Percentiles rank a stretch among this genome's conserved stretches.
Evolutionary conservation across 2,888 invertebrate species (phyloP).

Genomic region (Amphipyra berbera): DNA sequence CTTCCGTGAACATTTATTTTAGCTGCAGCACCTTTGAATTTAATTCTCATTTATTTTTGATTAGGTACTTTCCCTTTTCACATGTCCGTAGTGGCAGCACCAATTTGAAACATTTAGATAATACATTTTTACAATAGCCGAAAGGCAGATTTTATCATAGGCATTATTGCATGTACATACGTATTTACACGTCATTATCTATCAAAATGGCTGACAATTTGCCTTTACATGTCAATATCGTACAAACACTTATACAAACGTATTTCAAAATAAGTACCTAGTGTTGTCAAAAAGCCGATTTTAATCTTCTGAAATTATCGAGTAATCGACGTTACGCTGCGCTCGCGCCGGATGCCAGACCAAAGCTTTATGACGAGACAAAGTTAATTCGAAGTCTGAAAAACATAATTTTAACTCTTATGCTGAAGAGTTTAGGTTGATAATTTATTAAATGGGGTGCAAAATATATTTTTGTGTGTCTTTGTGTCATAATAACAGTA

Average conservation of each 20-base stretch:
- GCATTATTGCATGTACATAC: constrained; percentile 40
- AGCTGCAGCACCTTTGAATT: no score
- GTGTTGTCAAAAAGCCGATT: constrained; percentile 85
- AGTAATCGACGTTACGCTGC: constrained; percentile 87
- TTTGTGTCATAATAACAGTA: constrained; percentile 83
- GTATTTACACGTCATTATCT: constrained; percentile 51
- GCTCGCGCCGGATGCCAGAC: constrained; percentile 86
- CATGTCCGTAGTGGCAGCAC: constrained; percentile 18
- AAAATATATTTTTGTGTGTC: constrained; percentile 52
- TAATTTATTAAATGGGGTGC: constrained; percentile 26
- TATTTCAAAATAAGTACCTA: constrained; percentile 73
- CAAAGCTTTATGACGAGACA: constrained; percentile 68
- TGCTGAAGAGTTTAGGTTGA: constrained; percentile 33
- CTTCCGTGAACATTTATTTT: no score
- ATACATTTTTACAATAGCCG: constrained; percentile 29
- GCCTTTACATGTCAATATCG: constrained; percentile 62
- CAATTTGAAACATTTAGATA: constrained; percentile 32
- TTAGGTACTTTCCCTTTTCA: constrained; percentile 21
- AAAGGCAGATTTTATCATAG: constrained; percentile 52
- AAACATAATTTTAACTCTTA: constrained; percentile 49
- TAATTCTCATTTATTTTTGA: no score
- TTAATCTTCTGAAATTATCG: constrained; percentile 86
- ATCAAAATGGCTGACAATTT: constrained; percentile 53
- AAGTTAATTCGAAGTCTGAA: constrained; percentile 12
- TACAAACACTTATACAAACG: constrained; percentile 61